Evolutionary conservation across 1,140 invertebrate species (phyloP), one percentile per base, ranked within the genome.

Genomic region (Drosophila kanapiae): DNA sequence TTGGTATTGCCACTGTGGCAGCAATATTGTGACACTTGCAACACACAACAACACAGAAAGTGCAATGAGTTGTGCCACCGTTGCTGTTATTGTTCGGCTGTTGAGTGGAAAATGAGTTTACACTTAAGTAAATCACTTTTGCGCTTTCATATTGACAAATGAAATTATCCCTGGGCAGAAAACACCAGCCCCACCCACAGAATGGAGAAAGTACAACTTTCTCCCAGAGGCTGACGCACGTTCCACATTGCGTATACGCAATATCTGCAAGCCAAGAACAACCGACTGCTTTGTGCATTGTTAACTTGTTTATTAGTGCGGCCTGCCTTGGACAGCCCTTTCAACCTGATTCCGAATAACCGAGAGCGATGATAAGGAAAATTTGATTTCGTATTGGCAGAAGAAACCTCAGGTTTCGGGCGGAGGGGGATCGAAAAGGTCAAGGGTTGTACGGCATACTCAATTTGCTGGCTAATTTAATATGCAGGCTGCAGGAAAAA

Each of bases 401-500:
- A 62, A 40, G 35, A 61, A 67, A 60, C 63, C 51, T 54, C 43
- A 49, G 63, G 16, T 38, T 31, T 38, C 9, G 8, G 31, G n/a
- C 14, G 6, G n/a, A 27, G 13, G 5, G 45, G 54, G 16, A 35
- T 6, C 18, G 16, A 74, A 80, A 74, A 47, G 70, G 68, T 80
- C 59, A 57, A 56, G 27, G 68, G 59, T 48, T 48, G 51, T 58
- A 70, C 69, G 62, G 63, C 60, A 67, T 61, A 87, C 57, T 62
- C 82, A 86, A 86, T 86, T 87, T 87, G 54, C 80, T 63, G 76
- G 83, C 84, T 86, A 87, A 90, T 88, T 88, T 88, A 90, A 88
- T 90, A 88, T 88, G 85, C 84, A 88, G 76, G 51, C 71, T 63
- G 78, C 80, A 87, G 54, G 54, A 70, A 65, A 76, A 76, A 54